Percentiles rank a stretch among this genome's conserved stretches.
Conservation (phyloP, 1,140 invertebrate genomes). For the Drosophila melanica region DNA sequence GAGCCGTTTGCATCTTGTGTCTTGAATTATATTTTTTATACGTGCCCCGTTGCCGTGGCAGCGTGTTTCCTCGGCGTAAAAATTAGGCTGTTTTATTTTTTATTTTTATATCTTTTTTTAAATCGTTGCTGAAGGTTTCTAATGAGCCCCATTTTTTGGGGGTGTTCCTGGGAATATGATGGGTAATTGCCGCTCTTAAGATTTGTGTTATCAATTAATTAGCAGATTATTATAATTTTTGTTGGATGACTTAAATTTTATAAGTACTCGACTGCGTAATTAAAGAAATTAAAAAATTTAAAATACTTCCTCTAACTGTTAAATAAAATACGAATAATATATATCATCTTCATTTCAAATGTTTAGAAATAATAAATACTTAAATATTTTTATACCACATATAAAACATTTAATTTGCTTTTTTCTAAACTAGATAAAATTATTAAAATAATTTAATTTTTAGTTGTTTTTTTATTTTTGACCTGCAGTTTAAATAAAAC, state of each 20-base stretch:
- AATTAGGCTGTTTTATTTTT: background rate
- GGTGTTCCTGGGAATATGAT: conserved; percentile 12
- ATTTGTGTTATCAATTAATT: conserved; percentile 28
- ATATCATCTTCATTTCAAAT: too few species aligned
- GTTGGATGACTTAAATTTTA: background rate
- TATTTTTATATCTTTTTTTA: conserved; percentile 7
- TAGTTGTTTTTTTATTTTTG: too few species aligned
- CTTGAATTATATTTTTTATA: conserved; percentile 47
- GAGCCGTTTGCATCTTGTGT: conserved; percentile 16
- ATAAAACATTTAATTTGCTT: background rate
- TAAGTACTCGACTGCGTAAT: background rate
- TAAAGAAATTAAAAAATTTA: too few species aligned
- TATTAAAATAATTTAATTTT: too few species aligned
- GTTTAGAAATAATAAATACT: too few species aligned
- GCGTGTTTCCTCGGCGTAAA: too few species aligned
- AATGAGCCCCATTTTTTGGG: conserved; percentile 31
- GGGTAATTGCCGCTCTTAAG: conserved; percentile 11
- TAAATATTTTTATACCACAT: background rate
- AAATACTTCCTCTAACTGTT: too few species aligned
- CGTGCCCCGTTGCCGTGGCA: background rate
- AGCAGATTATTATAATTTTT: conserved; percentile 5
- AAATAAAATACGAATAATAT: too few species aligned
- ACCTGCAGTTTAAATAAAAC: conserved; percentile 17
- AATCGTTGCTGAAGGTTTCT: conserved; percentile 32
- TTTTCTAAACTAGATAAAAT: background rate